Conservation (phyloP, 2,888 invertebrate species). For the Cantharis flavilabris region DNA sequence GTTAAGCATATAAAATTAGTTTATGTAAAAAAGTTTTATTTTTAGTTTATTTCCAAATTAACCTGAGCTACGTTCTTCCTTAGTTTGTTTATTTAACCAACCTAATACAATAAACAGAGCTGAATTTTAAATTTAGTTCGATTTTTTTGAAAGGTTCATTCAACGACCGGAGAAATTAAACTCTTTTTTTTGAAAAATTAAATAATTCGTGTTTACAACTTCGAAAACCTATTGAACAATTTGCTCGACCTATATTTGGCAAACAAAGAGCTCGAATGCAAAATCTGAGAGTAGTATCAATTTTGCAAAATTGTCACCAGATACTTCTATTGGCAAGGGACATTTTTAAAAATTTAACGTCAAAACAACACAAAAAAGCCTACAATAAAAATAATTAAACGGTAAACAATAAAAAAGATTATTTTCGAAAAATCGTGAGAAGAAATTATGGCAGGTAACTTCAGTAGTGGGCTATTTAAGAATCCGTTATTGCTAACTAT, state of each 20-base stretch:
- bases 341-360: not conserved
- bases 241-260: not conserved
- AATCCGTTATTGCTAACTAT: slow-evolving; percentile 10
- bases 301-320: not conserved
- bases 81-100: slow-evolving; percentile 9
- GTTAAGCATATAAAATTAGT: not conserved
- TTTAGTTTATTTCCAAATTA: slow-evolving; percentile 18
- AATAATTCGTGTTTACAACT: not conserved
- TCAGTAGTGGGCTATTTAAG: slow-evolving; percentile 2
- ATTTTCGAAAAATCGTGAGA: not conserved
- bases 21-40: slow-evolving; percentile 10
- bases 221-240: not conserved
- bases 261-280: not conserved
- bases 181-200: not conserved
- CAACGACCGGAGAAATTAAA: not conserved
- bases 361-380: not conserved
- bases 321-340: not conserved
- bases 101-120: slow-evolving; percentile 6
- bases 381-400: not conserved
- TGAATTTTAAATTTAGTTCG: slow-evolving; percentile 7
- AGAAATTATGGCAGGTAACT: slow-evolving; percentile 1
- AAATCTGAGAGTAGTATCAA: not conserved
- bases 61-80: slow-evolving; percentile 16
- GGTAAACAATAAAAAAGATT: not conserved
- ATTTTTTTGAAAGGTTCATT: not conserved